These are phyloP conservation scores for Phalloptychus januarius DNA, from an alignment of 2,797 vertebrate genomes.

Conservation along the genomic window DNA sequence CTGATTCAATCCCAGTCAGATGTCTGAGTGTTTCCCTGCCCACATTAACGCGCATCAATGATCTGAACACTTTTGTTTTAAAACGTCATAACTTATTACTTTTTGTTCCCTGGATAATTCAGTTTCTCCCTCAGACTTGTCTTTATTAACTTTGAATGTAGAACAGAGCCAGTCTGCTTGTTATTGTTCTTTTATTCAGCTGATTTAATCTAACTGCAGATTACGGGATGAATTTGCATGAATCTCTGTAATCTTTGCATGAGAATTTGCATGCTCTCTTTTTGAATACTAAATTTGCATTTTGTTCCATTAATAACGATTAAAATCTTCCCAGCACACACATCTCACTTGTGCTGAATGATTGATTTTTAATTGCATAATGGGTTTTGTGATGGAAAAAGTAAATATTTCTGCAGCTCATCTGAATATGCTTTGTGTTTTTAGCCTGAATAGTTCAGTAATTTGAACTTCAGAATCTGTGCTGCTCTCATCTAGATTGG, in stretches of 20 bases:
- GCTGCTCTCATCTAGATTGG: constrained; percentile 73
- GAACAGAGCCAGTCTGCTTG: neutral
- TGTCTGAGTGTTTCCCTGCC: constrained; percentile 48
- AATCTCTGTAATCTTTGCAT: too few relatives aligned
- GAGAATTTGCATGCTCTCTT: constrained; percentile 51
- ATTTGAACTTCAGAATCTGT: constrained; percentile 34
- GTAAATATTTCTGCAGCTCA: neutral
- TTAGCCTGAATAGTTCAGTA: neutral
- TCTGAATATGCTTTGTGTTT: constrained; percentile 18
- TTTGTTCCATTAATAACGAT: neutral
- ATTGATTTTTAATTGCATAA: constrained; percentile 16
- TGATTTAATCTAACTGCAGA: constrained; percentile 5
- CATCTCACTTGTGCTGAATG: constrained; percentile 31
- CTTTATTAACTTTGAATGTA: constrained; percentile 4
- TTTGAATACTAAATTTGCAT: neutral
- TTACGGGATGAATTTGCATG: constrained; percentile 43
- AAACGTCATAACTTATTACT: constrained; percentile 9
- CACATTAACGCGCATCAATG: constrained; percentile 27
- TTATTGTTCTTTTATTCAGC: constrained; percentile 7
- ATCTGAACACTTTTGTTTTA: constrained; percentile 25
- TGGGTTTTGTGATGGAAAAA: neutral
- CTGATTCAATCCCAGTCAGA: constrained; percentile 38
- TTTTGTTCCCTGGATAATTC: constrained; percentile 5
- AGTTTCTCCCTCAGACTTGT: constrained; percentile 4
- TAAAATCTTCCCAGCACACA: neutral